Percentiles rank a stretch among this genome's conserved stretches.
phyloP scores from a whole-genome alignment of 2,888 invertebrate genomes.

The Danaus chrysippus region DNA sequence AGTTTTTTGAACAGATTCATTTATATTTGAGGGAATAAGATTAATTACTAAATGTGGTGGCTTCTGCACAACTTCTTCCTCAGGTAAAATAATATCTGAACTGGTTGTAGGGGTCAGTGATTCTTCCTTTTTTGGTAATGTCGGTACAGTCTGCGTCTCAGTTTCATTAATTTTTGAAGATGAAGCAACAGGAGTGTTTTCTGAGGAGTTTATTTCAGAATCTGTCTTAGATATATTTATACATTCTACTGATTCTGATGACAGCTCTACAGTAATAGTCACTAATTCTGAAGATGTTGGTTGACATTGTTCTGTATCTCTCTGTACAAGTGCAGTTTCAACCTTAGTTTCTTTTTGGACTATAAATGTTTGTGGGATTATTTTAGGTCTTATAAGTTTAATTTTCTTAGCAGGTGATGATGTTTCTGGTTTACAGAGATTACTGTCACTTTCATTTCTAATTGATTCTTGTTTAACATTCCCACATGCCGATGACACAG shows the following conservation, averaged over 20 bases:
- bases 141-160: not conserved
- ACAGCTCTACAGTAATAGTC: constrained; percentile 37
- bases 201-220: not conserved
- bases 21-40: constrained; percentile 38
- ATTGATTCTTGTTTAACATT: constrained; percentile 66
- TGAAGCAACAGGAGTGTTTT: not conserved
- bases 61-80: constrained; percentile 11
- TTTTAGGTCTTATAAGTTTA: constrained; percentile 70
- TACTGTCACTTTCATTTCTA: constrained; percentile 71
- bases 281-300: constrained; percentile 55
- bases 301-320: constrained; percentile 56
- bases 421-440: constrained; percentile 75
- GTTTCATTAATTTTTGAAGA: not conserved
- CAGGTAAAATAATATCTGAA: constrained; percentile 5
- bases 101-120: constrained; percentile 4
- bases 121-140: constrained; percentile 3
- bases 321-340: constrained; percentile 35
- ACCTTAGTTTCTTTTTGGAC: constrained; percentile 38
- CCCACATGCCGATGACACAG: constrained; percentile 58
- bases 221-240: constrained; percentile 10
- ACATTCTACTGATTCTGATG: constrained; percentile 37
- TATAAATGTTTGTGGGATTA: constrained; percentile 45
- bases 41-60: constrained; percentile 45
- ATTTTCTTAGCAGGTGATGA: constrained; percentile 71
- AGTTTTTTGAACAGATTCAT: constrained; percentile 31